These are phyloP conservation scores for Ceyx melanurus DNA, from an alignment of 2,113 vertebrate genomes.

Conservation along the genomic window DNA sequence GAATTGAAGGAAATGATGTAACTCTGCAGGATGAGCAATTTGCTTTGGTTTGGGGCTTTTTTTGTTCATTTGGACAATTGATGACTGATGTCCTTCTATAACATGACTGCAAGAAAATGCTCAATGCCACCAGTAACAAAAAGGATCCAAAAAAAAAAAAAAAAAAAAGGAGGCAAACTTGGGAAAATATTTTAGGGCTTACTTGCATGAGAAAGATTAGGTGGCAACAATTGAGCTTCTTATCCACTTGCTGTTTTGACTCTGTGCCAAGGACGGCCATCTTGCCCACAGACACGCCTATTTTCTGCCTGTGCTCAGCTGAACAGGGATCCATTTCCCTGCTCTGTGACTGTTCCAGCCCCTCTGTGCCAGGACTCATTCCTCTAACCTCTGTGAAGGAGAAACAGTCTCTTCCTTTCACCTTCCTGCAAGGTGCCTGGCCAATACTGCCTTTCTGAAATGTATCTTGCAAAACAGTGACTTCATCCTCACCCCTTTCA, in stretches of 20 bases:
- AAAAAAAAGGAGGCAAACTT: background rate
- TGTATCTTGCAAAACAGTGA: background rate
- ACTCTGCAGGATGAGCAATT: background rate
- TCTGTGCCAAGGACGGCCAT: background rate
- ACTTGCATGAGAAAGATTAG: background rate
- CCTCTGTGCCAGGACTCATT: background rate
- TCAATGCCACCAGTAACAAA: background rate
- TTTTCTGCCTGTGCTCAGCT: background rate
- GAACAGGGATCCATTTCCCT: background rate
- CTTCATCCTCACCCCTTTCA: background rate
- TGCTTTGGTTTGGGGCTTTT: background rate
- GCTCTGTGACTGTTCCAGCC: background rate
- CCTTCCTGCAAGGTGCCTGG: background rate
- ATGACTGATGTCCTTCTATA: background rate
- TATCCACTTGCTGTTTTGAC: background rate
- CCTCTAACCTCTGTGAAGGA: background rate
- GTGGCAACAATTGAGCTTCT: background rate
- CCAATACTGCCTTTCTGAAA: background rate
- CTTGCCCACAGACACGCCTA: fast-evolving
- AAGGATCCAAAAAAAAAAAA: background rate
- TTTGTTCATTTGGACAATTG: background rate
- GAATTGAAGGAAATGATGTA: background rate
- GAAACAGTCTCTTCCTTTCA: background rate
- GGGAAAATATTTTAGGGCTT: background rate
- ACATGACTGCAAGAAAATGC: background rate